Evolutionary conservation across 2,888 invertebrate genomes (phyloP), one percentile per base, ranked within the genome.

Genomic region (Sinhomidia bicolor): DNA sequence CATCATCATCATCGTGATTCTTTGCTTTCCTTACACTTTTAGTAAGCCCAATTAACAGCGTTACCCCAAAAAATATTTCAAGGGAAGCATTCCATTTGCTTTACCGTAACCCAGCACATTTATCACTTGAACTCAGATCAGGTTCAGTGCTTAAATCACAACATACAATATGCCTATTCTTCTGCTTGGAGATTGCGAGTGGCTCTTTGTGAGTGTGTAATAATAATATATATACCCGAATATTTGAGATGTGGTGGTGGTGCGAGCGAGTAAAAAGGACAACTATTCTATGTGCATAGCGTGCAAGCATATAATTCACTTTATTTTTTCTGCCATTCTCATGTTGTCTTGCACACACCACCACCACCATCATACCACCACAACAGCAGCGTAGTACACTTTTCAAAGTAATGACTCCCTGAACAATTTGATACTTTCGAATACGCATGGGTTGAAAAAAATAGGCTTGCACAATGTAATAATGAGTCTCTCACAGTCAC

Each of bases 41-140:
- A 36, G 36, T 74, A 86, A 85, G 85, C 85, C 85, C 85, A 85
- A 86, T 81, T 86, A 86, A 81, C 86, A 80, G 57, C 74, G 47
- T 47, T 62, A 62, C 41, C 62, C 62, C 80, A 82, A 71, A 87
- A 51, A 32, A 57, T 65, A n/a, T 57, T 68, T 80, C 36, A 76
- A 76, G 76, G 54, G 76, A 87, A 62, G 65, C 78, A 85, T 85
- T 85, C 85, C 85, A 85, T 85, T 85, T 78, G 60, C 76, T 51
- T 29, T 65, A 85, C 78, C 85, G 65, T 78, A 85, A 85, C 85
- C 62, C 65, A 65, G 78, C 20, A 32, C 85, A 85, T 85, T 85
- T 85, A 85, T 85, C 85, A 78, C 78, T 85, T 78, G 78, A 65
- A 85, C 74, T 87, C 62, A 44, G 81, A 82, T 87, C 54, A 76